Conservation (phyloP, 2,888 invertebrate genomes). For the Teinopalpus imperialis region DNA sequence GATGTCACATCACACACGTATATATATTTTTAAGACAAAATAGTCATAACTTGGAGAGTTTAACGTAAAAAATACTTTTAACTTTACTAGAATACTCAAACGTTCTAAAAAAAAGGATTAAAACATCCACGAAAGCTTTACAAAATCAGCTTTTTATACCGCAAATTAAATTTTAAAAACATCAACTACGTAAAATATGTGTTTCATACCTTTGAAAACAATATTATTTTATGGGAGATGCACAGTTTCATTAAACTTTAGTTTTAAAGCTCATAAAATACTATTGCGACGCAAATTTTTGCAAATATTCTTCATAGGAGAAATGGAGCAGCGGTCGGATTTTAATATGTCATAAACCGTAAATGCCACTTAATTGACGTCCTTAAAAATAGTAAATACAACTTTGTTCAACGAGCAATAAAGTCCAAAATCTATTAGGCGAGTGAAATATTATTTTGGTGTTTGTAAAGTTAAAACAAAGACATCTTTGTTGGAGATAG, state of each 20-base stretch:
- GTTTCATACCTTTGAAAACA: slow-evolving; percentile 13
- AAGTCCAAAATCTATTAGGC: slow-evolving; percentile 36
- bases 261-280: slow-evolving; percentile 38
- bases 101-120: no score
- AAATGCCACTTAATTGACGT: slow-evolving; percentile 36
- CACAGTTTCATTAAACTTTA: slow-evolving; percentile 28
- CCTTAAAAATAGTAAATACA: slow-evolving; percentile 1
- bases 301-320: slow-evolving; percentile 45
- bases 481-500: slow-evolving; percentile 19
- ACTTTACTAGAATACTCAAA: no score
- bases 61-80: no score
- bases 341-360: slow-evolving; percentile 64
- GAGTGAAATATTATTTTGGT: slow-evolving; percentile 18
- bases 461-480: slow-evolving; percentile 25
- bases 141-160: slow-evolving; percentile 1
- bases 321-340: slow-evolving; percentile 48
- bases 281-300: slow-evolving; percentile 44
- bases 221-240: slow-evolving; percentile 11
- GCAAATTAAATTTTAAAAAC: slow-evolving; percentile 6
- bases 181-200: background rate
- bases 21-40: no score
- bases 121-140: no score
- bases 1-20: no score
- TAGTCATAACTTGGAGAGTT: no score
- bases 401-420: slow-evolving; percentile 35